Evolutionary conservation across 2,888 invertebrate genomes (phyloP).

Genomic region (Lasioglossum lativentre): DNA sequence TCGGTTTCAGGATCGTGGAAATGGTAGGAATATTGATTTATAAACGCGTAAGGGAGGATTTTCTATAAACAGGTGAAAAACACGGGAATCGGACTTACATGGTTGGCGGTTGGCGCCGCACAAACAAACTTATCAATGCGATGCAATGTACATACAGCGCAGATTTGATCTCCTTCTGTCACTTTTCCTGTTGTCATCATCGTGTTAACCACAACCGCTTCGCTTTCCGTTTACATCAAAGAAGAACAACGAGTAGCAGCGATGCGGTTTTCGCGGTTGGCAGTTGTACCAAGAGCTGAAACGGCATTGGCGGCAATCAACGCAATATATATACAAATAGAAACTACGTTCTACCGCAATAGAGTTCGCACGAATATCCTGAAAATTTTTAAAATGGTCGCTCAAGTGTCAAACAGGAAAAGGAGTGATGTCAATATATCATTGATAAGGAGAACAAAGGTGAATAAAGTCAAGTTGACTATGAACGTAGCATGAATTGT

Average conservation of each 20-base stretch:
- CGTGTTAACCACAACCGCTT: constrained; percentile 6
- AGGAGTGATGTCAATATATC: neutral
- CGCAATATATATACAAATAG: neutral
- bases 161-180: neutral
- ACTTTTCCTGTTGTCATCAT: neutral
- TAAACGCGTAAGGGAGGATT: neutral
- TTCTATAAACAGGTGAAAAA: neutral
- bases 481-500: neutral
- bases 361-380: neutral
- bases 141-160: neutral
- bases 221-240: neutral
- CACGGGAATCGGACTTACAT: neutral
- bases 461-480: neutral
- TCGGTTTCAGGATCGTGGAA: neutral
- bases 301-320: neutral
- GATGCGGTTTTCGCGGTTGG: neutral
- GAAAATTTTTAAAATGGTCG: neutral
- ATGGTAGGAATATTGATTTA: neutral
- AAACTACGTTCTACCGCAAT: constrained; percentile 6
- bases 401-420: neutral
- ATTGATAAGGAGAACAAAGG: neutral
- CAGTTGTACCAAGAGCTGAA: neutral
- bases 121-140: neutral
- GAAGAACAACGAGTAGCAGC: constrained; percentile 4
- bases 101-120: neutral